Evolutionary conservation across 2,888 invertebrate species (phyloP).

Genomic region (Mythimna lalbum): DNA sequence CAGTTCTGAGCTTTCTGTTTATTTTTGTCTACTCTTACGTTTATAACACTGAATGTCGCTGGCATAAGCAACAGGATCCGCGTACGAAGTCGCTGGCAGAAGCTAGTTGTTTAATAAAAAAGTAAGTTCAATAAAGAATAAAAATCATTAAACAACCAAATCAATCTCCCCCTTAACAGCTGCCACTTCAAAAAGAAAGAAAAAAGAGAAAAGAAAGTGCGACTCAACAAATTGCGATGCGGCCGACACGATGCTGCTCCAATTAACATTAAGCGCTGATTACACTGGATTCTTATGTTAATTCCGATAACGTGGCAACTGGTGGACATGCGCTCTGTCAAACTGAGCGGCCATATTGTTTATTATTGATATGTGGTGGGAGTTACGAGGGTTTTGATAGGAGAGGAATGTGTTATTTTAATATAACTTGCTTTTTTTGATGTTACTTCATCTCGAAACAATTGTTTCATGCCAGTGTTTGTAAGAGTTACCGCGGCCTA

Average conservation of each 20-base stretch:
- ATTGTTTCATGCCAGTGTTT: too few species aligned
- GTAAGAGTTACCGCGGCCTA: too few species aligned
- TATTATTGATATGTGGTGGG: slow-evolving; percentile 18
- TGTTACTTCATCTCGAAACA: too few species aligned
- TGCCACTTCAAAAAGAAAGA: neutral
- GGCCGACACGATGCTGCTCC: slow-evolving; percentile 19
- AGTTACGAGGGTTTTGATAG: slow-evolving; percentile 13
- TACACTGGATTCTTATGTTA: slow-evolving; percentile 58
- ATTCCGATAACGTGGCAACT: slow-evolving; percentile 42
- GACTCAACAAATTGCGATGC: slow-evolving; percentile 48
- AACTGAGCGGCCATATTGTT: slow-evolving; percentile 30
- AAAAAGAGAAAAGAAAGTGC: slow-evolving; percentile 19
- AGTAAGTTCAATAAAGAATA: too few species aligned
- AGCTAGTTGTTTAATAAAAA: too few species aligned
- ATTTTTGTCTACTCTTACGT: too few species aligned
- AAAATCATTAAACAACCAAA: neutral
- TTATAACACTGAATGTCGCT: too few species aligned
- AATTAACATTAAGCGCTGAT: slow-evolving; percentile 57
- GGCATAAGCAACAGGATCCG: too few species aligned
- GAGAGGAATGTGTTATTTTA: too few species aligned
- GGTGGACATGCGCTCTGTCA: slow-evolving; percentile 20
- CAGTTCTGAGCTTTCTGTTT: too few species aligned
- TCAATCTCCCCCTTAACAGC: slow-evolving; percentile 7
- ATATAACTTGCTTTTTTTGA: too few species aligned
- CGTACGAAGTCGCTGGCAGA: too few species aligned